Base-by-base conservation (phyloP, 2,888 invertebrate genomes). In the Agrochola litura region DNA sequence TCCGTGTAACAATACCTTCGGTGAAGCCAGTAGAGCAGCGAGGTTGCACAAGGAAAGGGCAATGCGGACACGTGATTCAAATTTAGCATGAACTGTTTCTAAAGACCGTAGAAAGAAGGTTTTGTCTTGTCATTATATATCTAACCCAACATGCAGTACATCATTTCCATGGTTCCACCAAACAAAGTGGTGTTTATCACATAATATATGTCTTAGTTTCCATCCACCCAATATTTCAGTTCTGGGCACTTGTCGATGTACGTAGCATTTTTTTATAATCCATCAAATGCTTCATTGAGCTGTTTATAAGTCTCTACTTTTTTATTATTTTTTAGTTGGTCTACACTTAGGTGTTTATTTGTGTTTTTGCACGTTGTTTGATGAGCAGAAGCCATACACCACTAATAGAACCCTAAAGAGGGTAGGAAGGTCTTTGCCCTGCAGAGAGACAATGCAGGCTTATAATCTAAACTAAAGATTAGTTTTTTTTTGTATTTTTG, bases 1-100 rank as follows among this genome's bases (percentile, higher is more conserved):
- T 96, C 94, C 96, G 92, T 95, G 96, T 95, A 96, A 96, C 96
- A 95, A 96, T 96, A 96, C 95, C 95, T 95, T 89, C 87, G 82
- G 90, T 90, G 86, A 81, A 89, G 95, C 94, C 88, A 89, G 43
- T 56, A 88, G 73, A 83, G 5, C 0, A 63, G 92, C 92, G 91
- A 43, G 12, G 6, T 65, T 37, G 74, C 76, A 73, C 41, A 86
- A 83, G 79, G 60, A 74, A 82, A 85, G 1, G 25, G 25, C 16
- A 63, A 25, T 30, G 65, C 25, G 65, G n/a, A 60, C 60, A n/a
- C 37, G 25, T 25, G 1, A 30, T 54, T 19, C 0, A 37, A 30
- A 58, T 61, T 8, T 10, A 30, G 0, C 10, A 46, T 46, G 8
- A 3, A 56, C 12, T n/a, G 12, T 64, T 46, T 49, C 4, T 2